Conservation (phyloP, 2,797 vertebrate species). For the Psittacula derbiana region DNA sequence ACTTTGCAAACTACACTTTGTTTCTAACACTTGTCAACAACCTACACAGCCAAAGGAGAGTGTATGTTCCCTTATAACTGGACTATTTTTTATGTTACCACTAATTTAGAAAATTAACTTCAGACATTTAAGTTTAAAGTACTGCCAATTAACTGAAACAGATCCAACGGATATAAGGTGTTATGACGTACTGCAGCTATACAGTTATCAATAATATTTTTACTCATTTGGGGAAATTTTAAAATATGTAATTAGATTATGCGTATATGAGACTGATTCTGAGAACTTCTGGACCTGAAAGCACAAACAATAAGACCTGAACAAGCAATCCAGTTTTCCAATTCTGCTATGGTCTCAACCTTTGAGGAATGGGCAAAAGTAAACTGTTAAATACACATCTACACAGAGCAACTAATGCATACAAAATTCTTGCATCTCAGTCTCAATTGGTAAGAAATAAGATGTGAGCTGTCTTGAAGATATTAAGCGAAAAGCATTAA, state of each 20-base stretch:
- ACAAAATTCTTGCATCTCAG: background rate
- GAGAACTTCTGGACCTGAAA: background rate
- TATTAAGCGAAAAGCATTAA: background rate
- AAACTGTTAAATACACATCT: background rate
- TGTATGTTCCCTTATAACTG: background rate
- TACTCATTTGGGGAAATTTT: background rate
- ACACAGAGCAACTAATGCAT: background rate
- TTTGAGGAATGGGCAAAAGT: background rate
- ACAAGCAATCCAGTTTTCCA: background rate
- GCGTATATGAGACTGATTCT: background rate
- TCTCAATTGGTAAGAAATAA: background rate
- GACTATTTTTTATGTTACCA: background rate
- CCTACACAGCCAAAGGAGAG: background rate
- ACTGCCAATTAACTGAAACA: background rate
- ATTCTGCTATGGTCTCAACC: background rate
- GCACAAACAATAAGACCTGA: background rate
- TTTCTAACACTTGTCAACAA: background rate
- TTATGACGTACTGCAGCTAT: background rate
- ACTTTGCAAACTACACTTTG: background rate
- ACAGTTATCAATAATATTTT: background rate
- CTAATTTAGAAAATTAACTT: background rate
- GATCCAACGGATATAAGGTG: background rate
- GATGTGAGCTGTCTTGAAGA: background rate
- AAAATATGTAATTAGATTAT: background rate
- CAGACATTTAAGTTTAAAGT: background rate